These are phyloP conservation scores for Dasypolia templi DNA, from an alignment of 2,888 invertebrate species.

Conservation along the genomic window DNA sequence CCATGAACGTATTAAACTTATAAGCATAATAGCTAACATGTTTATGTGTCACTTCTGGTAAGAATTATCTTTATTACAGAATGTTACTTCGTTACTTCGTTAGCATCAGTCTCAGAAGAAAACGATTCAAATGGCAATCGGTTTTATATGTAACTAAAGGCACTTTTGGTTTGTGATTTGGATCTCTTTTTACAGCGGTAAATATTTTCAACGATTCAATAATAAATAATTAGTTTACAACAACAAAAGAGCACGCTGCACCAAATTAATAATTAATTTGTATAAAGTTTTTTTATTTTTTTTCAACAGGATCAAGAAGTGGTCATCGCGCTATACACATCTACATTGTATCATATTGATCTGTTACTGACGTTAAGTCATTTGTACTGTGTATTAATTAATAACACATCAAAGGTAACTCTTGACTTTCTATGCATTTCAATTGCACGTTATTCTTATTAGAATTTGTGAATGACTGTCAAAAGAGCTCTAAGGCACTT, in stretches of 20 bases:
- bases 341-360: conserved; percentile 43
- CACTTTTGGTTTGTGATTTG: too few relatives aligned
- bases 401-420: conserved; percentile 40
- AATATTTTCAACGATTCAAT: background rate
- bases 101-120: conserved; percentile 3
- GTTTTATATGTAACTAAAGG: conserved; percentile 3
- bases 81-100: conserved; percentile 6
- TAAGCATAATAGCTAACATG: conserved; percentile 27
- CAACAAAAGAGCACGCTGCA: background rate
- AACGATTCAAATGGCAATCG: conserved; percentile 2
- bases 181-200: background rate
- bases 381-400: conserved; percentile 61
- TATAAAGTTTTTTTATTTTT: background rate
- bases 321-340: conserved; percentile 31
- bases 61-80: conserved; percentile 37
- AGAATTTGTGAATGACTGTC: conserved; percentile 36
- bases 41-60: conserved; percentile 12
- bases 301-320: conserved; percentile 36
- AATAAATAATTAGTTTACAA: background rate
- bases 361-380: conserved; percentile 51
- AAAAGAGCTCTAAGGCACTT: conserved; percentile 39
- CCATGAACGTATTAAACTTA: conserved; percentile 18
- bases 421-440: conserved; percentile 46
- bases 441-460: conserved; percentile 38
- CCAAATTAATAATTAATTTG: background rate